These are phyloP conservation scores for Trachemys scripta DNA, from an alignment of 2,113 vertebrate species.

Conservation along the genomic window DNA sequence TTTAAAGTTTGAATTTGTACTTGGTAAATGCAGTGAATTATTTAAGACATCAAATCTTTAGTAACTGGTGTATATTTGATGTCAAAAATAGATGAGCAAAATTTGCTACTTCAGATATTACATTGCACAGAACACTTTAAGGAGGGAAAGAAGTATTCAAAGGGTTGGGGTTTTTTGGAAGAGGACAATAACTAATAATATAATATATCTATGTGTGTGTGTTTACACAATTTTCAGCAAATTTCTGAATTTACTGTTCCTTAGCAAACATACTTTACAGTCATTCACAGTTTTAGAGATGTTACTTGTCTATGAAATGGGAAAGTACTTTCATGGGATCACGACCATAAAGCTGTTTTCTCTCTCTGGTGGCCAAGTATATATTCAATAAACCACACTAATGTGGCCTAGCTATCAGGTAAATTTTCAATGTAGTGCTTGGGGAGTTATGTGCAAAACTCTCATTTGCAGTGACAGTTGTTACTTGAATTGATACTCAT, in stretches of 20 bases:
- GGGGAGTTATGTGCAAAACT: neutral
- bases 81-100: neutral
- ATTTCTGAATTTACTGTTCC: neutral
- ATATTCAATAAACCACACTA: neutral
- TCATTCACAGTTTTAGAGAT: neutral
- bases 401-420: neutral
- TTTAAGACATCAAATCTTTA: neutral
- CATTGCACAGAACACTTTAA: neutral
- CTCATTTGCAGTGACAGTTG: slow-evolving; percentile 2
- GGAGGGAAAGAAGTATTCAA: neutral
- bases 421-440: slow-evolving; percentile 20
- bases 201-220: neutral
- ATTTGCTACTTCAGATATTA: neutral
- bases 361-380: neutral
- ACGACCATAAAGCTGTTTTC: neutral
- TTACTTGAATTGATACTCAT: slow-evolving; percentile 7
- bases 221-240: neutral
- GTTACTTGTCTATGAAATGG: neutral
- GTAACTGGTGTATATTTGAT: neutral
- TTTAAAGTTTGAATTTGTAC: neutral
- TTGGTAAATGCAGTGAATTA: neutral
- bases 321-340: neutral
- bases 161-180: neutral
- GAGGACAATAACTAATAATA: neutral
- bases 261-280: neutral